Percentiles rank a stretch among this genome's conserved stretches.
These are phyloP conservation scores for Toxotes lorentzi DNA, from an alignment of 2,797 vertebrate genomes.

Conservation along the genomic window DNA sequence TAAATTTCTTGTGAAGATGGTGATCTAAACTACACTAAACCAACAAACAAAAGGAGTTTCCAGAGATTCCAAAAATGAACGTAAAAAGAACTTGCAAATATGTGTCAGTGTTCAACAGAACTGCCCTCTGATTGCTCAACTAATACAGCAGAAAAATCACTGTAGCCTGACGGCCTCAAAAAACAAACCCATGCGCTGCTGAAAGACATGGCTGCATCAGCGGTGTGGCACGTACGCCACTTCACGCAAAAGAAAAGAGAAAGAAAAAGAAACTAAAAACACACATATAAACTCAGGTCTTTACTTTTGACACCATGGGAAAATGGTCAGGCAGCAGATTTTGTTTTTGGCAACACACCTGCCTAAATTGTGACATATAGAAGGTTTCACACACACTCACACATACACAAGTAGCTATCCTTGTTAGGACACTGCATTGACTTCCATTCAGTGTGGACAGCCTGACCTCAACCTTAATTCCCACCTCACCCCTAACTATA, in stretches of 20 bases:
- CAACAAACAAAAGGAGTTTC: too few species aligned
- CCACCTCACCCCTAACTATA: too few species aligned
- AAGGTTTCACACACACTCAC: conserved; percentile 46
- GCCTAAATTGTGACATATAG: conserved; percentile 29
- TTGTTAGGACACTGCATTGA: too few species aligned
- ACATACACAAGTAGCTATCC: conserved; percentile 13
- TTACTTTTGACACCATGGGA: conserved; percentile 39
- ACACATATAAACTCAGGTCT: background rate
- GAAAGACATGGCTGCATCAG: conserved; percentile 47
- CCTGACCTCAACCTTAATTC: too few species aligned
- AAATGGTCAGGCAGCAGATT: conserved; percentile 36
- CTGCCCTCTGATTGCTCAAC: conserved; percentile 54
- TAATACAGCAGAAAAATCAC: conserved; percentile 37
- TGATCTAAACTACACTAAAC: background rate
- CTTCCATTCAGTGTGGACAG: too few species aligned
- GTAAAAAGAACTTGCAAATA: conserved; percentile 6
- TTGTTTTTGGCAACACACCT: conserved; percentile 44
- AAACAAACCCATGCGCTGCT: conserved; percentile 44
- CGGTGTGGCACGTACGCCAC: conserved; percentile 48
- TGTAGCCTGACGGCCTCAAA: conserved; percentile 53
- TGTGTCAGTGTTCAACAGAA: conserved; percentile 36
- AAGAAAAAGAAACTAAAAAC: conserved; percentile 36
- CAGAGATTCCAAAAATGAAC: too few species aligned
- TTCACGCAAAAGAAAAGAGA: background rate
- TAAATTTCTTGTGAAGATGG: too few species aligned